Evolutionary conservation across 2,113 vertebrate genomes (phyloP).

Genomic region (Cyanistes caeruleus): DNA sequence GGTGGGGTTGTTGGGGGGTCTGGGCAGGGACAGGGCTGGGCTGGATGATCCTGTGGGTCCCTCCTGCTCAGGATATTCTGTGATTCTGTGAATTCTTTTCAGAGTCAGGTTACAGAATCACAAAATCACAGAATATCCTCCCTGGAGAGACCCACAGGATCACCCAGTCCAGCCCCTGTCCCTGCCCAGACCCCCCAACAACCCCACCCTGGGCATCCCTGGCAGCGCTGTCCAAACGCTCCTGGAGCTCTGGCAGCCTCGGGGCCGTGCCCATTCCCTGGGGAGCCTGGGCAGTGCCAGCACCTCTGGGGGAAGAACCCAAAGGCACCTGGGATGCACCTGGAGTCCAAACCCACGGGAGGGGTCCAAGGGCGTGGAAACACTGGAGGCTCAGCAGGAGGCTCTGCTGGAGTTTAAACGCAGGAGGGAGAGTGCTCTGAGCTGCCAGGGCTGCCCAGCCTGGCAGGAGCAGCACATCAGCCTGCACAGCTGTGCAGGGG

Average conservation of each 20-base stretch:
- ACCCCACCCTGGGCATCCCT: background rate
- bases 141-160: background rate
- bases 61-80: accelerated
- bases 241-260: background rate
- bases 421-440: background rate
- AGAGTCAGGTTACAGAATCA: background rate
- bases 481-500: background rate
- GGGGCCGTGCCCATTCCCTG: background rate
- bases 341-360: background rate
- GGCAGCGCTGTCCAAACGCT: background rate
- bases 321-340: background rate
- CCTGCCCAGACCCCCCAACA: background rate
- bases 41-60: background rate
- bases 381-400: background rate
- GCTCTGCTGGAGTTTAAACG: background rate
- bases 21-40: accelerated
- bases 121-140: background rate
- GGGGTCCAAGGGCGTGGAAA: background rate
- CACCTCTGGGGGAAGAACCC: background rate
- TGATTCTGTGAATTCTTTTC: background rate
- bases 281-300: background rate
- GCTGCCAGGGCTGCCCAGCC: accelerated
- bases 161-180: accelerated
- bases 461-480: background rate
- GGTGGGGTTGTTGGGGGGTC: background rate